Conservation (phyloP, 1,140 invertebrate genomes). For the Stegodyphus dumicola region DNA sequence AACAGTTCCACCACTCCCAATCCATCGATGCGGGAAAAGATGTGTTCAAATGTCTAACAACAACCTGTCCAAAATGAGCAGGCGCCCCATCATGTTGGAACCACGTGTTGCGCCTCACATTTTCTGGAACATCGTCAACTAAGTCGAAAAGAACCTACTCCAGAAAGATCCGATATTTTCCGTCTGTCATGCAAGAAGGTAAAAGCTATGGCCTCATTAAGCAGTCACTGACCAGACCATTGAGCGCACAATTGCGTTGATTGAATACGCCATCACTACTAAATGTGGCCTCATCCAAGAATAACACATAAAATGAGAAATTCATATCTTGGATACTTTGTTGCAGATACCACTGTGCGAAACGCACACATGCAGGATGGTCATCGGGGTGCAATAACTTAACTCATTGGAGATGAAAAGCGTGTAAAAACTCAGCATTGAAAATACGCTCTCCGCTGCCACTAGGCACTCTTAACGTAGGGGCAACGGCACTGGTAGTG, state of each 20-base stretch:
- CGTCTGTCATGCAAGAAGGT: background rate
- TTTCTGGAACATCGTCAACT: background rate
- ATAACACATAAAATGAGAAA: background rate
- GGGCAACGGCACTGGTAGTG: too few relatives aligned
- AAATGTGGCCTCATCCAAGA: background rate
- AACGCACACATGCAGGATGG: too few relatives aligned
- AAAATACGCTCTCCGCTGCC: too few relatives aligned
- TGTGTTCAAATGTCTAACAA: background rate
- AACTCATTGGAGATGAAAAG: too few relatives aligned
- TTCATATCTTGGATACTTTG: background rate
- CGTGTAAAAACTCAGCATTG: too few relatives aligned
- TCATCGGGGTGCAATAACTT: too few relatives aligned
- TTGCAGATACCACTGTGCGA: background rate
- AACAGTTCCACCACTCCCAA: background rate
- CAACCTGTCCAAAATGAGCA: background rate
- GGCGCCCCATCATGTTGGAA: background rate
- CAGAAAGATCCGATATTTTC: background rate
- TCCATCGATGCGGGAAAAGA: background rate
- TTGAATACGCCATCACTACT: background rate
- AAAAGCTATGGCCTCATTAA: background rate
- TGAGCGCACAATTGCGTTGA: background rate
- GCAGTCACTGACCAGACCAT: background rate
- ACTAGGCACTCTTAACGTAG: too few relatives aligned
- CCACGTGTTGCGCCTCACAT: background rate
- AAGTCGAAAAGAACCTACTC: background rate